phyloP scores from a whole-genome alignment of 2,113 vertebrate genomes.

The Holacanthus passer region DNA sequence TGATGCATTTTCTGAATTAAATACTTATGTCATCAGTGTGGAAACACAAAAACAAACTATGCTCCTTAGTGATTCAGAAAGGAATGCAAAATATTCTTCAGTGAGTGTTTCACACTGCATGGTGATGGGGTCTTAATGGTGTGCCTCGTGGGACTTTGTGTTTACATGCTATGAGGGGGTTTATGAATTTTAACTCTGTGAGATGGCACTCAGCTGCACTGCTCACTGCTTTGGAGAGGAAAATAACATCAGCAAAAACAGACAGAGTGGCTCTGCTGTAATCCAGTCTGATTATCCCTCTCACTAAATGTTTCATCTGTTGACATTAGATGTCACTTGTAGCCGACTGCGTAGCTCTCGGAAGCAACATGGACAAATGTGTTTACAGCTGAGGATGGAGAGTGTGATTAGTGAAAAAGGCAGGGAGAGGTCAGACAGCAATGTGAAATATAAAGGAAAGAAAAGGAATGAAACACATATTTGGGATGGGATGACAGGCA shows the following conservation, averaged over 20 bases:
- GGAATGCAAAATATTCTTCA: slow-evolving; percentile 1
- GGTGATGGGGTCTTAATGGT: background rate
- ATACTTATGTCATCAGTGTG: background rate
- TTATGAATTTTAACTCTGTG: slow-evolving; percentile 33
- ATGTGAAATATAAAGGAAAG: background rate
- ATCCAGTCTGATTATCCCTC: slow-evolving; percentile 27
- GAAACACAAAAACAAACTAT: slow-evolving; percentile 7
- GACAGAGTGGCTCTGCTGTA: slow-evolving; percentile 9
- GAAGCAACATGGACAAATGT: slow-evolving; percentile 20
- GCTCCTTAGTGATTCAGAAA: background rate
- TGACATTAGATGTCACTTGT: slow-evolving; percentile 46
- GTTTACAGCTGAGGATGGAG: slow-evolving; percentile 33
- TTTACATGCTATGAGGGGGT: slow-evolving; percentile 20
- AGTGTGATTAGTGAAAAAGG: background rate
- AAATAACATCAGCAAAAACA: slow-evolving; percentile 39
- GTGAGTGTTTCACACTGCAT: background rate
- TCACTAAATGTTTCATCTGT: slow-evolving; percentile 55
- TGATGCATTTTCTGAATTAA: slow-evolving; percentile 23
- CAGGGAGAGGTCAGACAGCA: background rate
- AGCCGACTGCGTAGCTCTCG: background rate
- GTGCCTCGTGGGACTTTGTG: background rate
- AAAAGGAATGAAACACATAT: background rate
- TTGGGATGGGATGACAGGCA: background rate
- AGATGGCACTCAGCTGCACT: slow-evolving; percentile 12
- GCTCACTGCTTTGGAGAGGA: background rate